phyloP scores from a whole-genome alignment of 2,113 vertebrate species.

The Anoplopoma fimbria region DNA sequence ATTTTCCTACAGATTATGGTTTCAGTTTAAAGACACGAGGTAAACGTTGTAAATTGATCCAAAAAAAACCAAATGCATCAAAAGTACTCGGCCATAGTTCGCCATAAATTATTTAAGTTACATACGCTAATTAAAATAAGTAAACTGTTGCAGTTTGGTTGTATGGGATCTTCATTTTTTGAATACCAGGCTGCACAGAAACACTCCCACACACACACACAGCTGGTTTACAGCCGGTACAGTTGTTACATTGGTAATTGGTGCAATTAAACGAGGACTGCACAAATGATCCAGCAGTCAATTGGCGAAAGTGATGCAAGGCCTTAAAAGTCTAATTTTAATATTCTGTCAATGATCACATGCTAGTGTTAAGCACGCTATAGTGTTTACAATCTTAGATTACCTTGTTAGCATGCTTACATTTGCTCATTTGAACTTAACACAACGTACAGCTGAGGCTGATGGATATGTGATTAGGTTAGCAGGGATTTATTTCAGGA shows the following conservation, averaged over 20 bases:
- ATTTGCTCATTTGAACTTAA: not conserved
- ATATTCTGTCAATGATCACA: not conserved
- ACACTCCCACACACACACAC: not conserved
- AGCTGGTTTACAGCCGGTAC: not conserved
- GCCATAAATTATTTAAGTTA: too few relatives aligned
- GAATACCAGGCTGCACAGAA: not conserved
- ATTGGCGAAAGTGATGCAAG: not conserved
- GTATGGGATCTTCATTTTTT: too few relatives aligned
- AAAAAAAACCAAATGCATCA: too few relatives aligned
- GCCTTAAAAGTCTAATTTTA: not conserved
- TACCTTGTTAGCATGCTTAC: not conserved
- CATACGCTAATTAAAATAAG: too few relatives aligned
- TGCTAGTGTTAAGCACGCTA: not conserved
- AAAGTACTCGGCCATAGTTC: too few relatives aligned
- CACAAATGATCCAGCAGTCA: not conserved
- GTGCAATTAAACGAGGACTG: too few relatives aligned
- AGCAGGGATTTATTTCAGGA: not conserved
- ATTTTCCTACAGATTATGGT: too few relatives aligned
- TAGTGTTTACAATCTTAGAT: not conserved
- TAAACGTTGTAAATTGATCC: not conserved
- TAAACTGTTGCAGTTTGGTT: too few relatives aligned
- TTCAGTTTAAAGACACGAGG: not conserved
- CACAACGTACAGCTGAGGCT: not conserved
- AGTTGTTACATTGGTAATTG: not conserved
- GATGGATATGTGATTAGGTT: not conserved